These are phyloP conservation scores for Helobdella robusta DNA, from an alignment of 2,888 invertebrate genomes.

Conservation along the genomic window DNA sequence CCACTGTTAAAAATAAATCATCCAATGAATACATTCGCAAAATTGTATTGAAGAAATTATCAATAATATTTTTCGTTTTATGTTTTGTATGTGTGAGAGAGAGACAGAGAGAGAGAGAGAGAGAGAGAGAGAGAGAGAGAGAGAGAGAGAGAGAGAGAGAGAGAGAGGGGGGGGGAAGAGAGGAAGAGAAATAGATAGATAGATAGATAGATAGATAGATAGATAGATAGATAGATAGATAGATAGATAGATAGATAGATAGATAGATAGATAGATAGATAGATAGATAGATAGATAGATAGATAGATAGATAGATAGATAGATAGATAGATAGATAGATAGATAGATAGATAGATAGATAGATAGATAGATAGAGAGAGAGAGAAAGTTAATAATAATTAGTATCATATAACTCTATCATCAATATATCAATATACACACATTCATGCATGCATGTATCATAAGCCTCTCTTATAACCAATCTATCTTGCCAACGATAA, in stretches of 20 bases:
- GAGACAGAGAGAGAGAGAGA: too few species aligned
- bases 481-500: too few species aligned
- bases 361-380: not conserved
- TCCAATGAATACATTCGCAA: not conserved
- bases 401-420: too few species aligned
- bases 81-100: too few species aligned
- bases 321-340: not conserved
- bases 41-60: not conserved
- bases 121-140: too few species aligned
- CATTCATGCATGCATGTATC: too few species aligned
- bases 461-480: too few species aligned
- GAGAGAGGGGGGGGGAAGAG: not conserved
- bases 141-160: constrained; percentile 4
- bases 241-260: not conserved
- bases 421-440: too few species aligned
- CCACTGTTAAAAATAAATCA: too few species aligned
- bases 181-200: not conserved
- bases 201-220: not conserved
- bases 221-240: not conserved
- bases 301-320: not conserved
- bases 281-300: not conserved
- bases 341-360: not conserved
- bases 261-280: not conserved
- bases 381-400: too few species aligned
- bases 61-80: not conserved